phyloP scores from a whole-genome alignment of 2,888 invertebrate genomes.

The Baronia brevicornis region DNA sequence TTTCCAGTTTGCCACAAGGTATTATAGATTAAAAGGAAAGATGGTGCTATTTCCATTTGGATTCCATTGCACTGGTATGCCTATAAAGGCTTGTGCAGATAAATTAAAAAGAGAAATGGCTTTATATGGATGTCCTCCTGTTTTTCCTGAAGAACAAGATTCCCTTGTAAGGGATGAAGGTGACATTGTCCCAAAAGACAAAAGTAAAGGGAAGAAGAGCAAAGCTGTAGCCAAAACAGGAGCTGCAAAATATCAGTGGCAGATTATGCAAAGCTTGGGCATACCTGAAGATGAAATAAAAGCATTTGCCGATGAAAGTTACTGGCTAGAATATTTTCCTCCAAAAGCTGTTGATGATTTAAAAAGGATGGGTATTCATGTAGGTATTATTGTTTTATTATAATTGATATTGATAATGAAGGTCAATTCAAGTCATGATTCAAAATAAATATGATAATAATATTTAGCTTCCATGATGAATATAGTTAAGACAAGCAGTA shows the following conservation, averaged over 20 bases:
- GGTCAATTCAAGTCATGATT: too few species aligned
- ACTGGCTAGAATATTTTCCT: conserved; percentile 99
- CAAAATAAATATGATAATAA: too few species aligned
- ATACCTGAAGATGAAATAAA: conserved; percentile 93
- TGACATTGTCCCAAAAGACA: conserved; percentile 78
- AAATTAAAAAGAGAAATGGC: conserved; percentile 96
- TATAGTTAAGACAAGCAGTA: too few species aligned
- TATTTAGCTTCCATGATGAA: too few species aligned
- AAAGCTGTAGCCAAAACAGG: conserved; percentile 96
- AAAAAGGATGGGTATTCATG: conserved; percentile 91
- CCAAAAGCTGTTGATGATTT: conserved; percentile 91
- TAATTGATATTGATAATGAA: conserved; percentile 8
- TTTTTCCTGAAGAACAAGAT: conserved; percentile 83
- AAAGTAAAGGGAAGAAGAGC: conserved; percentile 92
- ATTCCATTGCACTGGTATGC: conserved; percentile 99
- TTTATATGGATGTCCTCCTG: conserved; percentile 92
- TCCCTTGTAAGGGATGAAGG: conserved; percentile 64
- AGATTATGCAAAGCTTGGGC: conserved; percentile 97
- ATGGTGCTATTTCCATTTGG: conserved; percentile 97
- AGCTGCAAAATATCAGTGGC: conserved; percentile 95
- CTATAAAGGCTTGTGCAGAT: conserved; percentile 99
- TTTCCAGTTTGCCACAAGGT: conserved; percentile 90
- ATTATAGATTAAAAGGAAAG: conserved; percentile 93
- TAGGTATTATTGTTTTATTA: conserved; percentile 53
- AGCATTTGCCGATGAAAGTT: conserved; percentile 89